Evolutionary conservation across 2,797 vertebrate species (phyloP).

Genomic region (Okamejei kenojei): DNA sequence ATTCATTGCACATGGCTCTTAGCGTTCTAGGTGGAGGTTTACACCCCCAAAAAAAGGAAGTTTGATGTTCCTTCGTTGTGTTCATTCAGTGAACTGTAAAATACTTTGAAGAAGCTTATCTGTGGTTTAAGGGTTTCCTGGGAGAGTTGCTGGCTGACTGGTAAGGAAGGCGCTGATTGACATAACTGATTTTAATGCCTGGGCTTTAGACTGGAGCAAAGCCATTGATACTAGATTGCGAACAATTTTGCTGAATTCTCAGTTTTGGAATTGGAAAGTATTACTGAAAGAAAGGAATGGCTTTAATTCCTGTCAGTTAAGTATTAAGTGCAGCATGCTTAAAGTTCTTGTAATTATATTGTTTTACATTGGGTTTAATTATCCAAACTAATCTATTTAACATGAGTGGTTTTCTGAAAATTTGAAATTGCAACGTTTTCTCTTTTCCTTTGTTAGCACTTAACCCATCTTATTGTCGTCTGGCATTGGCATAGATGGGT

Average conservation of each 20-base stretch:
- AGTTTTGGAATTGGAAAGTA: not conserved
- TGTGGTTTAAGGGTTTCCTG: conserved; percentile 34
- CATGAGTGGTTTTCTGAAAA: not conserved
- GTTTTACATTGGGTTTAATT: not conserved
- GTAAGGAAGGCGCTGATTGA: conserved; percentile 22
- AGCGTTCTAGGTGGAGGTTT: conserved; percentile 36
- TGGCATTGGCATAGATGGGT: too few species aligned
- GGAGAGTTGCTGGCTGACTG: conserved; percentile 36
- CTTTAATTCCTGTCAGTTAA: conserved; percentile 11
- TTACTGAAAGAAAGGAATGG: not conserved
- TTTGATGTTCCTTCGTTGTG: conserved; percentile 37
- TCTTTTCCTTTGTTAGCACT: not conserved
- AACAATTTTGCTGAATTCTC: not conserved
- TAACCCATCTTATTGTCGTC: not conserved
- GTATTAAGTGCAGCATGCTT: not conserved
- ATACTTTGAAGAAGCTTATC: conserved; percentile 38
- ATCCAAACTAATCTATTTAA: not conserved
- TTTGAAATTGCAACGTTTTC: not conserved
- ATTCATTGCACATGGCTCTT: conserved; percentile 35
- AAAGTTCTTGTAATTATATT: not conserved
- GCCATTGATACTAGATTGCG: not conserved
- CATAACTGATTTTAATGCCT: conserved; percentile 26
- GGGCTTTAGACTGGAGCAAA: conserved; percentile 5
- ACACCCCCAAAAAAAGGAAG: conserved; percentile 36
- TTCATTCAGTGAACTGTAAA: conserved; percentile 37